A percentile compares a stretch with the other conserved stretches of the same genome.
Conservation (phyloP, 2,888 invertebrate genomes). For the Drosophila hamatofila region DNA sequence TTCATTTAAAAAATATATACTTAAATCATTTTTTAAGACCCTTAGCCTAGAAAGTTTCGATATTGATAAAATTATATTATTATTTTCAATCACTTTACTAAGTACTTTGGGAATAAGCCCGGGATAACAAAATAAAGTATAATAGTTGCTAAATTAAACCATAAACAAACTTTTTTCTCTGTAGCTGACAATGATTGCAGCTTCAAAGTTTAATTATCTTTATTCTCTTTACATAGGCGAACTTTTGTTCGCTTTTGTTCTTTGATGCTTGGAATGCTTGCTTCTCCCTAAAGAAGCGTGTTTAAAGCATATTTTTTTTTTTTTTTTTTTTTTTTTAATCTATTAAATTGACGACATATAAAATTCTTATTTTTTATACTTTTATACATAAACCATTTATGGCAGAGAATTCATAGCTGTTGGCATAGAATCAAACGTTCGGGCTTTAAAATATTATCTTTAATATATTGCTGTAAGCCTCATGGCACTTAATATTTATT, state of each 20-base stretch:
- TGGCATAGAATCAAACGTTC: background rate
- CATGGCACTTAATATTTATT: background rate
- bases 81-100: background rate
- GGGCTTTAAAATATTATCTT: background rate
- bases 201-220: background rate
- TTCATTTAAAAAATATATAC: too few relatives aligned
- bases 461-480: background rate
- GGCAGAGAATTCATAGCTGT: background rate
- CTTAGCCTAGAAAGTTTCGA: too few relatives aligned
- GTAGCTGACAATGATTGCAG: background rate
- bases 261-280: background rate
- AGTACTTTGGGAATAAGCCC: background rate
- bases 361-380: background rate
- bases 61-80: background rate
- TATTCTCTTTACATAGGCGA: background rate
- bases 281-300: too few relatives aligned
- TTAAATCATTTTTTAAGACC: too few relatives aligned
- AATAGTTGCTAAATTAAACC: background rate
- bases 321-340: background rate
- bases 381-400: background rate
- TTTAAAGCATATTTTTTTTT: too few relatives aligned
- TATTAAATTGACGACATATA: background rate
- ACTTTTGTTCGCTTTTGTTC: background rate
- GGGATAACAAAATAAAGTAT: background rate
- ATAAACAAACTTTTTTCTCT: background rate